Evolutionary conservation across 2,113 vertebrate genomes (phyloP).

Genomic region (Mustela nigripes): DNA sequence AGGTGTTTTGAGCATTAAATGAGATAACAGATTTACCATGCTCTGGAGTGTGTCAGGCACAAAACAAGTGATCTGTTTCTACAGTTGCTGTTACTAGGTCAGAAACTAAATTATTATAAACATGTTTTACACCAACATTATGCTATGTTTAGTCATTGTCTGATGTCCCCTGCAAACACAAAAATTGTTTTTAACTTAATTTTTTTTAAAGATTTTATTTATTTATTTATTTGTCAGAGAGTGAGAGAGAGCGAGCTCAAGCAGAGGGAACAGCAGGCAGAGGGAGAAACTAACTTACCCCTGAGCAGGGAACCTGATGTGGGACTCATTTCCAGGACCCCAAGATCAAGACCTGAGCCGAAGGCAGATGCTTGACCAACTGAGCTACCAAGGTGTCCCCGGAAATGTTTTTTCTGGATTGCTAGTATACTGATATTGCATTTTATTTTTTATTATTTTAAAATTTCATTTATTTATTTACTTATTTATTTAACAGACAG

Average conservation of each 20-base stretch:
- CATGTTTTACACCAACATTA: not conserved
- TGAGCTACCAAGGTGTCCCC: no score
- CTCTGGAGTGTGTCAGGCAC: not conserved
- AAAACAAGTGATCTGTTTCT: not conserved
- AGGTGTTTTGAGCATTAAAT: not conserved
- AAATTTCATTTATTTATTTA: no score
- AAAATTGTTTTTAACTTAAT: not conserved
- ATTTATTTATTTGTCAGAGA: no score
- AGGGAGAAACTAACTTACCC: no score
- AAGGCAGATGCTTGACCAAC: no score
- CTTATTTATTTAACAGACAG: no score
- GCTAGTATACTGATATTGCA: not conserved
- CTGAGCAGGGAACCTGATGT: no score
- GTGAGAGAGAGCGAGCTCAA: no score
- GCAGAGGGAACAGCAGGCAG: no score
- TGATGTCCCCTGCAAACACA: conserved; percentile 36
- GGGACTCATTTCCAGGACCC: no score
- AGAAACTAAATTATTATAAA: not conserved
- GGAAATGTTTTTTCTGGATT: not conserved
- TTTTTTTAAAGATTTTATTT: no score
- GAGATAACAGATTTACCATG: not conserved
- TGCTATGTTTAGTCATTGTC: not conserved
- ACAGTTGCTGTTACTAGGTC: not conserved
- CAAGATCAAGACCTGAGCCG: no score
- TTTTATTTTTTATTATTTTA: not conserved